Evolutionary conservation across 2,113 vertebrate species (phyloP).

Genomic region (Austrofundulus limnaeus): DNA sequence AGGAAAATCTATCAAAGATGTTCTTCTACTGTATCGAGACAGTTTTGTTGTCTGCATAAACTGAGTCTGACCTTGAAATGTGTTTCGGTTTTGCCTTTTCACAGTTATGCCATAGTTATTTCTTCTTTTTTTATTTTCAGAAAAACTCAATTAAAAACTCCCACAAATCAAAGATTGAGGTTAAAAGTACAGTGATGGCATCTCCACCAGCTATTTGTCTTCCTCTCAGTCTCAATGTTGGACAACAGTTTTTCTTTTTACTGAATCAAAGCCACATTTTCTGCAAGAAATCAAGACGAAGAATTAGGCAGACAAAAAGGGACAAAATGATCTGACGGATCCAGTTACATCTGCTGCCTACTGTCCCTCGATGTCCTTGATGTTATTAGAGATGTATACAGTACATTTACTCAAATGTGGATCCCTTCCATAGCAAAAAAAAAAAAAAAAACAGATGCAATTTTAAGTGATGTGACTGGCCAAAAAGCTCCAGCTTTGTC

Average conservation of each 20-base stretch:
- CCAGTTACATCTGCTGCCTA: slow-evolving; percentile 64
- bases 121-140: not conserved
- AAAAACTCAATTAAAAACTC: slow-evolving; percentile 33
- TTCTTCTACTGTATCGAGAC: slow-evolving; percentile 14
- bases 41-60: slow-evolving; percentile 17
- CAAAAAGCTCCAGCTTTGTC: no score
- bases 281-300: slow-evolving; percentile 32
- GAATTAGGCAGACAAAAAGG: slow-evolving; percentile 55
- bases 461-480: no score
- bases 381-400: slow-evolving; percentile 60
- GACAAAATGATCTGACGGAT: slow-evolving; percentile 70
- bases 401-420: no score
- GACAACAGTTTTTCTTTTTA: slow-evolving; percentile 13
- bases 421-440: no score
- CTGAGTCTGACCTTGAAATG: slow-evolving; percentile 27
- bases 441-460: no score
- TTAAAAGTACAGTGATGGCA: slow-evolving; percentile 17
- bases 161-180: slow-evolving; percentile 8
- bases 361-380: slow-evolving; percentile 31
- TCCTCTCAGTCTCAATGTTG: slow-evolving; percentile 2
- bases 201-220: slow-evolving; percentile 15
- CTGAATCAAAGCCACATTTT: slow-evolving; percentile 46
- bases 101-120: slow-evolving; percentile 7
- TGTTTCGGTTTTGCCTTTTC: slow-evolving; percentile 11
- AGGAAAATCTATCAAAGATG: slow-evolving; percentile 20